Percentiles rank a stretch among this genome's conserved stretches.
phyloP scores from a whole-genome alignment of 2,113 vertebrate genomes.

The Oreochromis spilurus region DNA sequence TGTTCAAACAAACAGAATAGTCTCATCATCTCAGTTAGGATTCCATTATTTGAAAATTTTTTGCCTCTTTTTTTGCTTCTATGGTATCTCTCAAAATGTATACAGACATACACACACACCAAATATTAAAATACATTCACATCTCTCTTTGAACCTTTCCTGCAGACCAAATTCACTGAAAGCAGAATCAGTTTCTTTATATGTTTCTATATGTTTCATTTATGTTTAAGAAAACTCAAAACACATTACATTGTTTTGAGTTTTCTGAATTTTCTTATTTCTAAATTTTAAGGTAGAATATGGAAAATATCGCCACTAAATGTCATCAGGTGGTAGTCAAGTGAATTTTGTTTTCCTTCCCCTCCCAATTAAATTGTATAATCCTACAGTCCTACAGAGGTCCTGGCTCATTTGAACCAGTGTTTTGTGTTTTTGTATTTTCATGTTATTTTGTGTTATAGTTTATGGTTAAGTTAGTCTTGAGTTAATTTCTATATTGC shows the following conservation, averaged over 20 bases:
- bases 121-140: neutral
- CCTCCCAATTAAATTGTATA: accelerated
- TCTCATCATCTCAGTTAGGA: accelerated
- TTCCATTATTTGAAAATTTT: neutral
- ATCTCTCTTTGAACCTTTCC: neutral
- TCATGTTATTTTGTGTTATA: neutral
- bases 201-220: neutral
- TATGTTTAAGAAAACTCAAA: neutral
- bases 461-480: neutral
- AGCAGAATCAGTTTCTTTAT: neutral
- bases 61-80: accelerated
- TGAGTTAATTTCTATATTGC: neutral
- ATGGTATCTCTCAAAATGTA: neutral
- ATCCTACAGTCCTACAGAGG: neutral
- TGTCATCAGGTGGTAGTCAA: neutral
- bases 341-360: neutral
- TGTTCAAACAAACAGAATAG: conserved; percentile 30
- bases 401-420: neutral
- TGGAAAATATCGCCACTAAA: neutral
- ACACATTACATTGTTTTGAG: too few species aligned
- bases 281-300: neutral
- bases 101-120: neutral
- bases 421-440: neutral
- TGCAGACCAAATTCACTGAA: neutral
- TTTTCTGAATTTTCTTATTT: too few species aligned